Evolutionary conservation across 1,140 invertebrate species (phyloP).

Genomic region (Patella vulgata): DNA sequence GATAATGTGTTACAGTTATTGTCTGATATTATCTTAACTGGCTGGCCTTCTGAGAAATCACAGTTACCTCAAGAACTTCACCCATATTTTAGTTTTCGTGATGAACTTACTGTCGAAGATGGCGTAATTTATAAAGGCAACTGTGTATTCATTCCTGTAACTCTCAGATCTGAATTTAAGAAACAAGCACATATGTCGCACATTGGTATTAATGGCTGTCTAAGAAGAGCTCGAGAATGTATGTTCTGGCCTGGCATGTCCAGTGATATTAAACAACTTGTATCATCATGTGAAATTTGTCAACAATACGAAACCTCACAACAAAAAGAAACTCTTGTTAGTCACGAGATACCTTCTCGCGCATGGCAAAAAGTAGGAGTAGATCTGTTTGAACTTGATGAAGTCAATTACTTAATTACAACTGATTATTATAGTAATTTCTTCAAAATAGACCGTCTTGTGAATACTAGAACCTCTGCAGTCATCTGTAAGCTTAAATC

Average conservation of each 20-base stretch:
- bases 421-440: constrained; percentile 9
- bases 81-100: constrained; percentile 25
- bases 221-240: constrained; percentile 28
- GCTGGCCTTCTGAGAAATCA: constrained; percentile 13
- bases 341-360: constrained; percentile 25
- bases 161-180: constrained; percentile 27
- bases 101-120: constrained; percentile 38
- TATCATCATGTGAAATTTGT: constrained; percentile 29
- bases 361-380: constrained; percentile 35
- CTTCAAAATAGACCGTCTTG: too few relatives aligned
- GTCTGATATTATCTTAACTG: not conserved
- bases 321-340: constrained; percentile 19
- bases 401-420: constrained; percentile 5
- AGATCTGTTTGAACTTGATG: constrained; percentile 12
- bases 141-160: constrained; percentile 28
- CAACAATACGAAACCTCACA: constrained; percentile 6
- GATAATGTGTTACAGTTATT: constrained; percentile 6
- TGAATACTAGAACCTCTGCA: too few relatives aligned
- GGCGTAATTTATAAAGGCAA: constrained; percentile 35
- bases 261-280: constrained; percentile 25
- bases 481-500: too few relatives aligned
- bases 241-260: constrained; percentile 43
- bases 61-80: not conserved
- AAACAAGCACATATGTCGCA: constrained; percentile 25
- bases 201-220: constrained; percentile 31